Base-by-base conservation (phyloP, 35 echinoderm and acorn worm genomes). In the Acanthaster planci region DNA sequence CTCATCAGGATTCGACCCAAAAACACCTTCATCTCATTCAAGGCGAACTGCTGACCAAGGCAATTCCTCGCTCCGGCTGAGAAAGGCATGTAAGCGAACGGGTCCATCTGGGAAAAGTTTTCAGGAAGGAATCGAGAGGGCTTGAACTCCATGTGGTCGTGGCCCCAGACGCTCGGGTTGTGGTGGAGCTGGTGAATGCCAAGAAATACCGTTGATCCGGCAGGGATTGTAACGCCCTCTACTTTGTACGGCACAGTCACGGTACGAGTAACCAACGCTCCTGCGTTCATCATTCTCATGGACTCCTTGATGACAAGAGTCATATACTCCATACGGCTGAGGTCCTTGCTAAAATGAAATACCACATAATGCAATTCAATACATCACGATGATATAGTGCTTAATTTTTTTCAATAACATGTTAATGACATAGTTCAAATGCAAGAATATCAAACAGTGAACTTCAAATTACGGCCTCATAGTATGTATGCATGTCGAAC, bases 1-100 rank as follows among this genome's bases (percentile, higher is more conserved):
- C 55, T 18, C 9, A 31, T 39, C 7, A 88, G 19, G 0, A 82
- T 22, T n/a, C 30, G 55, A 19, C 77, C 77, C 30, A 67, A 21
- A 16, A 58, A 52, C 15, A 88, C 52, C 40, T 88, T 88, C 18
- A 88, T 88, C 35, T 88, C 53, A 39, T 88, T 81, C 86, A 58
- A 15, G 10, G 86, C 86, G 57, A 88, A 88, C 26, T 88, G 76
- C 52, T 88, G 86, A 1, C 84, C 84, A 42, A 86, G 47, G 75
- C 84, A 86, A 44, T 86, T 86, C 22, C 84, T 51, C 6, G 17
- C 12, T 2, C 86, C 86, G 34, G 86, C 86, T 12, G 77, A 79
- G 67, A 88, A 88, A 29, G 86, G 51, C 17, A 88, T 26, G 40
- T 57, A 88, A 19, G 76, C 44, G 60, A 81, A 82, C 0, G 86